Evolutionary conservation across 2,888 invertebrate species (phyloP).

Genomic region (Aporophyla nigra): DNA sequence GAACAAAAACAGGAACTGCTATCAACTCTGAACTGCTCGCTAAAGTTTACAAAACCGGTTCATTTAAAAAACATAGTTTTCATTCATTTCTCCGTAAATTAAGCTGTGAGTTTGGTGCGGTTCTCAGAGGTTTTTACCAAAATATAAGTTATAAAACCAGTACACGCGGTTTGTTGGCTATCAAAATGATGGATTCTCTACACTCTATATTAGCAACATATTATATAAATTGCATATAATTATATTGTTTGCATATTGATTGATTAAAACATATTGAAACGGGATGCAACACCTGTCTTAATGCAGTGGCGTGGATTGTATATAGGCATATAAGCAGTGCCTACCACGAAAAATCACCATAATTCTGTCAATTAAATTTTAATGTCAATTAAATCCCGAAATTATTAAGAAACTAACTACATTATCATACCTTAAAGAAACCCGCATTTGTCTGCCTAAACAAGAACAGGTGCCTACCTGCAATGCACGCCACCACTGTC

Average conservation of each 20-base stretch:
- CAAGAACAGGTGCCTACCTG: too few relatives aligned
- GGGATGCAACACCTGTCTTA: background rate
- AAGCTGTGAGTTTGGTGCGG: slow-evolving; percentile 23
- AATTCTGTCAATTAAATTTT: too few relatives aligned
- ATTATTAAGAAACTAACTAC: too few relatives aligned
- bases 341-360: too few relatives aligned
- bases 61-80: slow-evolving; percentile 46
- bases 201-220: too few relatives aligned
- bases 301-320: too few relatives aligned
- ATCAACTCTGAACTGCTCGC: slow-evolving; percentile 28
- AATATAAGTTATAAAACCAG: slow-evolving; percentile 6
- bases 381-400: too few relatives aligned
- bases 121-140: slow-evolving; percentile 35
- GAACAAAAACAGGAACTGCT: slow-evolving; percentile 50
- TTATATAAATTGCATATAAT: background rate
- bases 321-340: too few relatives aligned
- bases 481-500: too few relatives aligned
- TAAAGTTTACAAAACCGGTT: slow-evolving; percentile 45
- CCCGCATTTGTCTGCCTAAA: too few relatives aligned
- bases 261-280: background rate
- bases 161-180: background rate
- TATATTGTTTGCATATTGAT: background rate
- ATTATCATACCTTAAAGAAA: too few relatives aligned
- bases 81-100: slow-evolving; percentile 37
- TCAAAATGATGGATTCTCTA: background rate